Evolutionary conservation across 1,140 invertebrate species (phyloP).

Genomic region (Mercenaria mercenaria): DNA sequence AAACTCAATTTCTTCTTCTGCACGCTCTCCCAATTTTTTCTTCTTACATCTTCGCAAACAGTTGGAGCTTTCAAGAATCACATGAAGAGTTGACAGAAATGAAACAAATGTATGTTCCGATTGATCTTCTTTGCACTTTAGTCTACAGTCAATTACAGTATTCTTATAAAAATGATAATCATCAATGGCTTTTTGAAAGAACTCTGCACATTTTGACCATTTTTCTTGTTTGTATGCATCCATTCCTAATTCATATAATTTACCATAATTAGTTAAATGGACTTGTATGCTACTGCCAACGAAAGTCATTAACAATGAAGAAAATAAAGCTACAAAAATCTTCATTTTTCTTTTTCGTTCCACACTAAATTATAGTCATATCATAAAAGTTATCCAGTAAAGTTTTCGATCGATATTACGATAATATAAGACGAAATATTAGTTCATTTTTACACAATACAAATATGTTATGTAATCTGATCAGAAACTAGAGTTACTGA

Average conservation of each 20-base stretch:
- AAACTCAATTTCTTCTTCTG: constrained; percentile 20
- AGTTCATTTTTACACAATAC: too few relatives aligned
- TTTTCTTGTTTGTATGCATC: constrained; percentile 59
- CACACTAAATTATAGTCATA: too few relatives aligned
- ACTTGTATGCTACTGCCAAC: not conserved
- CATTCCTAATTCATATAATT: constrained; percentile 58
- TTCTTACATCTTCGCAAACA: constrained; percentile 64
- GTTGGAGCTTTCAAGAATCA: constrained; percentile 20
- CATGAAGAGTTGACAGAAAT: not conserved
- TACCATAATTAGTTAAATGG: constrained; percentile 28
- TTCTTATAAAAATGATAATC: constrained; percentile 55
- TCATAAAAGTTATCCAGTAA: too few relatives aligned
- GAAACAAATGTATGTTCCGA: not conserved
- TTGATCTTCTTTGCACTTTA: constrained; percentile 54
- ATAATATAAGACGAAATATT: too few relatives aligned
- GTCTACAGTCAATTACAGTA: constrained; percentile 49
- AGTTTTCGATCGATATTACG: too few relatives aligned
- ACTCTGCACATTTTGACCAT: constrained; percentile 33
- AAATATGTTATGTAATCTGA: too few relatives aligned
- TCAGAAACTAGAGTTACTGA: too few relatives aligned
- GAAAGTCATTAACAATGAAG: not conserved
- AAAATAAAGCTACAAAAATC: not conserved
- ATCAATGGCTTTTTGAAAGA: constrained; percentile 47
- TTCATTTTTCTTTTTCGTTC: not conserved
- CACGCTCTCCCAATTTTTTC: constrained; percentile 11